phyloP scores from a whole-genome alignment of 2,113 vertebrate species.

The Electrona antarctica region DNA sequence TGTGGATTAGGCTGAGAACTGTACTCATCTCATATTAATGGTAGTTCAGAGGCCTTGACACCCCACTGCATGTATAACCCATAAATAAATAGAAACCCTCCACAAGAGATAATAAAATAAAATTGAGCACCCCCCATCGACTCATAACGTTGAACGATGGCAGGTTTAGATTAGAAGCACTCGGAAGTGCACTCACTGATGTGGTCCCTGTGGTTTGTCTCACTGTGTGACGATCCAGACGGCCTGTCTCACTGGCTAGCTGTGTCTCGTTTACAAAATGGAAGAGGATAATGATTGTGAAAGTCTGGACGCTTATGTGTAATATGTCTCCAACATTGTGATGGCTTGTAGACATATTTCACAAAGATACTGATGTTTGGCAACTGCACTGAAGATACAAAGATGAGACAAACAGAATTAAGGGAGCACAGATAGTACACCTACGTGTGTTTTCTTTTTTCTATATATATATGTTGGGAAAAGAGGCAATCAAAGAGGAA shows the following conservation, averaged over 20 bases:
- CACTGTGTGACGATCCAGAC: not conserved
- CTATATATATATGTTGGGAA: slow-evolving; percentile 13
- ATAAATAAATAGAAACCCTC: slow-evolving; percentile 34
- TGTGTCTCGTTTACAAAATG: no score
- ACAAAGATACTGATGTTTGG: slow-evolving; percentile 50
- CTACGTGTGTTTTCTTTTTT: slow-evolving; percentile 10
- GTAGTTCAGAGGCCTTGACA: not conserved
- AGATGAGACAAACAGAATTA: slow-evolving; percentile 9
- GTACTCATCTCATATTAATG: slow-evolving; percentile 14
- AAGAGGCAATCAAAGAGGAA: slow-evolving; percentile 11
- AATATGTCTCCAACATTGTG: not conserved
- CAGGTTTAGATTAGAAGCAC: no score
- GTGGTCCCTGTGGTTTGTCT: slow-evolving; percentile 52
- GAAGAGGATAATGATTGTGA: no score
- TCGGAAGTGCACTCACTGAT: not conserved
- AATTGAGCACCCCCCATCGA: slow-evolving; percentile 42
- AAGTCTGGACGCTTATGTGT: no score
- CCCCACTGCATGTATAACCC: slow-evolving; percentile 21
- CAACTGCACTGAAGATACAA: slow-evolving; percentile 42
- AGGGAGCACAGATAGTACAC: not conserved
- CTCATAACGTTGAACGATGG: no score
- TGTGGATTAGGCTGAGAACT: not conserved
- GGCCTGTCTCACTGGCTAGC: no score
- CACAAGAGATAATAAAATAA: not conserved
- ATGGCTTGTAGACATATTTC: not conserved